Conservation (phyloP, 2,888 invertebrate genomes). For the Exocentrus adspersus region DNA sequence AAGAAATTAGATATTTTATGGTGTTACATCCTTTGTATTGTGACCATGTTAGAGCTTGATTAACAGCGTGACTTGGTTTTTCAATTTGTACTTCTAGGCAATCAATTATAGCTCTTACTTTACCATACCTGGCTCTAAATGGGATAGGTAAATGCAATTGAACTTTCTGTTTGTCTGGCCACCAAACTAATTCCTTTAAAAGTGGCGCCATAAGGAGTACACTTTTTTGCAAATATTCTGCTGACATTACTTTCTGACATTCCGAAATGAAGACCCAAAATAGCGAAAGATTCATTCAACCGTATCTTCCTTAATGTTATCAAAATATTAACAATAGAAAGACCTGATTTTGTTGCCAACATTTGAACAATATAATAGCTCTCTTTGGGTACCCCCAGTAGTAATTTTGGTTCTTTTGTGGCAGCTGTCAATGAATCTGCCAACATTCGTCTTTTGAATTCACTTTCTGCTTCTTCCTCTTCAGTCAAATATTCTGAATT, state of each 20-base stretch:
- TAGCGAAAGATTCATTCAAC: conserved; percentile 3
- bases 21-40: conserved; percentile 50
- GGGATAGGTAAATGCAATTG: conserved; percentile 33
- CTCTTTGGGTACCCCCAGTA: conserved; percentile 12
- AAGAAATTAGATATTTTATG: conserved; percentile 44
- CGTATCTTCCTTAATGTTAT: conserved; percentile 25
- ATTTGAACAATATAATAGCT: conserved; percentile 5
- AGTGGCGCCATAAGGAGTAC: conserved; percentile 10
- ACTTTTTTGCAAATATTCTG: conserved; percentile 33
- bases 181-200: conserved; percentile 12
- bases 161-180: conserved; percentile 1
- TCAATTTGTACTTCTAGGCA: conserved; percentile 58
- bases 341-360: not conserved
- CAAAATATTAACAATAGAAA: conserved; percentile 2
- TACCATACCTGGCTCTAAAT: conserved; percentile 40
- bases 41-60: conserved; percentile 57
- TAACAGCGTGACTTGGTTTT: conserved; percentile 53
- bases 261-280: conserved; percentile 14
- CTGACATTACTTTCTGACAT: conserved; percentile 20
- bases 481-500: not conserved
- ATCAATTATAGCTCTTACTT: conserved; percentile 55
- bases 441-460: not conserved
- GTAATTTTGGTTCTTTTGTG: not conserved
- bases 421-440: not conserved
- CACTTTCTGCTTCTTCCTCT: not conserved